Evolutionary conservation across 2,888 invertebrate species (phyloP).

Genomic region (Malthinus flaveolus): DNA sequence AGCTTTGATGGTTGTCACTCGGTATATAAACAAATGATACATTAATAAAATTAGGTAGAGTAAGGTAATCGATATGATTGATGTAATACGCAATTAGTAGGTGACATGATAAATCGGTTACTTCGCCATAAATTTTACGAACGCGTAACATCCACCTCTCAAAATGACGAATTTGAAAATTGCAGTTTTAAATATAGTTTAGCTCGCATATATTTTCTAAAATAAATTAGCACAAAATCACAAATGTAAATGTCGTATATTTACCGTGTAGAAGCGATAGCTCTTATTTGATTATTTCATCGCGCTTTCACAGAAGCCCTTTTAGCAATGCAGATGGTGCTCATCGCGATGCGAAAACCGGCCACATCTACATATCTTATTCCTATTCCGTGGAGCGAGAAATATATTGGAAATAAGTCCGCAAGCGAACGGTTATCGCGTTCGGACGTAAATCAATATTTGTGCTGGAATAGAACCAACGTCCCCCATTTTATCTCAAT

Average conservation of each 20-base stretch:
- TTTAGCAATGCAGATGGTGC: slow-evolving; percentile 43
- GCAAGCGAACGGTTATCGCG: slow-evolving; percentile 31
- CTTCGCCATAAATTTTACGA: too few species aligned
- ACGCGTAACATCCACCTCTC: not conserved
- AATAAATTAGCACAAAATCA: slow-evolving; percentile 26
- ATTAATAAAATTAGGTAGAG: too few species aligned
- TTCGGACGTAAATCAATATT: slow-evolving; percentile 39
- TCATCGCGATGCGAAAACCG: slow-evolving; percentile 33
- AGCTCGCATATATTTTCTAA: slow-evolving; percentile 8
- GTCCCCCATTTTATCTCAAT: slow-evolving; percentile 33
- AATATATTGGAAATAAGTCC: slow-evolving; percentile 41
- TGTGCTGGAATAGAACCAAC: slow-evolving; percentile 29
- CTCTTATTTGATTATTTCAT: slow-evolving; percentile 35
- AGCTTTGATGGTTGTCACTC: too few species aligned
- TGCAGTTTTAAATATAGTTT: too few species aligned
- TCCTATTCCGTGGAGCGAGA: slow-evolving; percentile 36
- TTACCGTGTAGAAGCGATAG: slow-evolving; percentile 26
- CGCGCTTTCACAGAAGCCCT: slow-evolving; percentile 26
- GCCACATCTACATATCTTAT: slow-evolving; percentile 43
- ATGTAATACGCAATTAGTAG: too few species aligned
- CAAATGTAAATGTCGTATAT: slow-evolving; percentile 31
- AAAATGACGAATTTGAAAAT: slow-evolving; percentile 1
- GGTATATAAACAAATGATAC: too few species aligned
- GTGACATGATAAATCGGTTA: too few species aligned
- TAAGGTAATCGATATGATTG: too few species aligned